These are phyloP conservation scores for Folsomia manolachei DNA, from an alignment of 2,888 invertebrate species.

Conservation along the genomic window DNA sequence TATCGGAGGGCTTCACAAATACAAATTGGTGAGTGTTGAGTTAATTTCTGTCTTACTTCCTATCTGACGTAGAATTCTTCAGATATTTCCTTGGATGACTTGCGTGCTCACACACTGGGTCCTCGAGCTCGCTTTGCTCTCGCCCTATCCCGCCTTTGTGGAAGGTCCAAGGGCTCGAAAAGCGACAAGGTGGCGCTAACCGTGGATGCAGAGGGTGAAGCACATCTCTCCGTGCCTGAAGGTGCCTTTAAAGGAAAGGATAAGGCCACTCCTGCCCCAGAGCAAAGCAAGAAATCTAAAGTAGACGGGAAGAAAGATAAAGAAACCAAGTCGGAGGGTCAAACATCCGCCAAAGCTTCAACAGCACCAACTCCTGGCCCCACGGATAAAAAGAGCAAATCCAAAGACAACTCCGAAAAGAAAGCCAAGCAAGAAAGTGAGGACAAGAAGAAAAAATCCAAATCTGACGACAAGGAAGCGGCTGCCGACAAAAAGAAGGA, in stretches of 20 bases:
- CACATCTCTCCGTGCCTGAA: background rate
- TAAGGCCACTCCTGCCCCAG: too few relatives aligned
- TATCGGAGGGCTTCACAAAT: constrained; percentile 51
- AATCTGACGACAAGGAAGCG: constrained; percentile 6
- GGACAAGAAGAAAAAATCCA: constrained; percentile 7
- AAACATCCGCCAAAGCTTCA: background rate
- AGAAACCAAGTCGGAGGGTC: background rate
- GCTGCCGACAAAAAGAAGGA: background rate
- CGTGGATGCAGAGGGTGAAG: constrained; percentile 1
- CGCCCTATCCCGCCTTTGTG: constrained; percentile 40
- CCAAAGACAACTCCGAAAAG: constrained; percentile 7
- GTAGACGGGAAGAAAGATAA: background rate
- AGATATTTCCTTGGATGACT: constrained; percentile 49
- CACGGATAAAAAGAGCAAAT: constrained; percentile 11
- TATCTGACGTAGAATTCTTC: constrained; percentile 14
- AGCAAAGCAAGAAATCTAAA: background rate
- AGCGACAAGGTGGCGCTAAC: constrained; percentile 22
- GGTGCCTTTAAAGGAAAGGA: constrained; percentile 2
- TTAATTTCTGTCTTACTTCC: too few relatives aligned
- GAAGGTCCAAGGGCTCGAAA: constrained; percentile 32
- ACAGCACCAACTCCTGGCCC: background rate
- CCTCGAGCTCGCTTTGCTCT: constrained; percentile 40
- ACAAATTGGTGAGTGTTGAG: constrained; percentile 50
- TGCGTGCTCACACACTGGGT: constrained; percentile 45
- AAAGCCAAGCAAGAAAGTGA: constrained; percentile 10